Base-by-base conservation (phyloP, 2,797 vertebrate genomes). In the Sebastes kiyomatsui region DNA sequence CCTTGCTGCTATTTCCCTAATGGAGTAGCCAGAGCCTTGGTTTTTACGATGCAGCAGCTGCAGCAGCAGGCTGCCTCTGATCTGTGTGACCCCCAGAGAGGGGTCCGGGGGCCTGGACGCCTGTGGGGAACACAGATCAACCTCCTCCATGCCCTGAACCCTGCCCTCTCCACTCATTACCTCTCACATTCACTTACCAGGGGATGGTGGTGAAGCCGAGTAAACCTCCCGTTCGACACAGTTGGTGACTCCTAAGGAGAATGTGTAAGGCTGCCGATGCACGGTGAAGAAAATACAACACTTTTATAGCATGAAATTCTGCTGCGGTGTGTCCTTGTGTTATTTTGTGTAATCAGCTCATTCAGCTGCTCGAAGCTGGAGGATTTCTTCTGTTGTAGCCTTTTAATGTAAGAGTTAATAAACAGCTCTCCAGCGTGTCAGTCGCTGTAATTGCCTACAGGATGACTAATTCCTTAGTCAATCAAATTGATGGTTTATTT, bases 111-210 rank as follows among this genome's bases (percentile, higher is more conserved):
- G 75, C 84, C 78, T 16, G 65, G 62, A 77, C 35, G 86, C 85
- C 91, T 86, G 90, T 75, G 72, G 87, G 92, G 93, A 94, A 93
- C 90, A 93, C 87, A 88, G 84, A 92, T 89, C 84, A 89, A 82
- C 89, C 85, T 86, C 84, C 88, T 87, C 84, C 91, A 86, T 89
- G 86, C 88, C 74, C 85, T 83, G 91, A 93, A 90, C 93, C 72
- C 73, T 92, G 85, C 65, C 88, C 91, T 82, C 71, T 82, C 77
- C 69, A 65, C 92, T 94, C 91, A 94, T 94, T 94, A 94, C 91
- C 71, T 80, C 79, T 91, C 84, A 89, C 84, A 82, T 86, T 87
- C 85, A 72, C 90, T 90, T 90, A 90, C 80, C 72, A 70, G 66
- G 70, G 64, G 82, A 78, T 25, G 75, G 80, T 32, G 69, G 76